Base-by-base conservation (phyloP, 2,797 vertebrate genomes). In the Discoglossus pictus region DNA sequence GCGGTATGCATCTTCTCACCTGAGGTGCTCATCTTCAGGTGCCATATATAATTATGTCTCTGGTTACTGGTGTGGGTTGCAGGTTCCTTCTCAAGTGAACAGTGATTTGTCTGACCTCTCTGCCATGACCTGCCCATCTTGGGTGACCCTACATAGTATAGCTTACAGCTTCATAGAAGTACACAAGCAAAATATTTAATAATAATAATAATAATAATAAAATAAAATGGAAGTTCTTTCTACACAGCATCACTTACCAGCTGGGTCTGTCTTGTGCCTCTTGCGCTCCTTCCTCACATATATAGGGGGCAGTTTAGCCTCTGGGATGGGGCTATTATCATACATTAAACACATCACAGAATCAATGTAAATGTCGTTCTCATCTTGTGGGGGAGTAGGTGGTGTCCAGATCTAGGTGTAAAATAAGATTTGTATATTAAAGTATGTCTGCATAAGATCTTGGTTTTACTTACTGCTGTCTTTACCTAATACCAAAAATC, bases 261-360 rank as follows among this genome's bases (percentile, higher is more conserved):
- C 91, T 0, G 89, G 88, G 66, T 97, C 95, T 80, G 95, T 89
- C 82, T 94, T 95, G 71, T 94, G 91, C 40, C 94, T 86, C 75
- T 96, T 97, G 43, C 93, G 92, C 68, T 96, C 95, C 78, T 96
- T 97, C 73, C 94, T 90, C 52, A 96, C 77, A 2, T 95, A 97
- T 27, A 97, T 81, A 0, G 94, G 94, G 12, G 94, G 95, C 55
- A 97, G 78, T 61, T 94, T 94, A 43, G 93, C 90, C 74, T 97
- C 95, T 0, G 91, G 92, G 82, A 97, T 93, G 2, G 93, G 92
- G 1, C 87, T 87, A 34, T 87, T 86, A 78, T 97, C 95, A 60
- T 96, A 97, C 93, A 95, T 95, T 60, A 97, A 86, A 80, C 94
- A 95, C 89, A 96, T 95, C 44, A 96, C 93, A 1, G 93, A 93